Evolutionary conservation across 2,797 vertebrate species (phyloP).

Genomic region (Garrulus glandarius): DNA sequence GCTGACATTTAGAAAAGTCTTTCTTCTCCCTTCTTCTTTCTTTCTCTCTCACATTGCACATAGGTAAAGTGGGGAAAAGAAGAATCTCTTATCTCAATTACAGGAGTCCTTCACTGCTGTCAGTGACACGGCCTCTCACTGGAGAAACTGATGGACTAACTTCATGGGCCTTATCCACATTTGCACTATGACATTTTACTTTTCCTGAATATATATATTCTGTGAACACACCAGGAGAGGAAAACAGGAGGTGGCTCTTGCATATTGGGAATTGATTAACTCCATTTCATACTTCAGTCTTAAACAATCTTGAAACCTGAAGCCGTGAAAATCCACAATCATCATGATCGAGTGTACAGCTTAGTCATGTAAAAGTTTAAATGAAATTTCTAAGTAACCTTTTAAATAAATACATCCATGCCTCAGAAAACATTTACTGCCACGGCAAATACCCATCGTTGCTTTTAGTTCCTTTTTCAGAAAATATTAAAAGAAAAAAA

Average conservation of each 20-base stretch:
- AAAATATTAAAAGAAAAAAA: neutral
- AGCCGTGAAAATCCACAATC: neutral
- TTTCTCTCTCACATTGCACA: neutral
- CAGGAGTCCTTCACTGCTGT: neutral
- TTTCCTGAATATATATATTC: neutral
- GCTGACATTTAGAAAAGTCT: neutral
- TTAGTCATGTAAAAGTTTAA: neutral
- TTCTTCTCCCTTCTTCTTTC: neutral
- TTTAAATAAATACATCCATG: neutral
- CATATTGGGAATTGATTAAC: neutral
- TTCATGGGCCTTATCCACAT: neutral
- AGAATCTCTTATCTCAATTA: neutral
- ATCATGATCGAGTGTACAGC: neutral
- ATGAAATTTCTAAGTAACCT: neutral
- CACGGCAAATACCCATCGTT: neutral
- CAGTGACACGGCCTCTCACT: neutral
- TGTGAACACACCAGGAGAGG: neutral
- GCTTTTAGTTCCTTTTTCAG: neutral
- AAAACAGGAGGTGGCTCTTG: neutral
- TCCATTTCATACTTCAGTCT: neutral
- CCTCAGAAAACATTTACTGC: neutral
- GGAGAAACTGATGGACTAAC: neutral
- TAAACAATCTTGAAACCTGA: neutral
- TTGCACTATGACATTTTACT: neutral
- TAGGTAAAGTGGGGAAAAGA: fast-evolving